These are phyloP conservation scores for Scaptomyza flava DNA, from an alignment of 2,888 invertebrate genomes.

Conservation along the genomic window DNA sequence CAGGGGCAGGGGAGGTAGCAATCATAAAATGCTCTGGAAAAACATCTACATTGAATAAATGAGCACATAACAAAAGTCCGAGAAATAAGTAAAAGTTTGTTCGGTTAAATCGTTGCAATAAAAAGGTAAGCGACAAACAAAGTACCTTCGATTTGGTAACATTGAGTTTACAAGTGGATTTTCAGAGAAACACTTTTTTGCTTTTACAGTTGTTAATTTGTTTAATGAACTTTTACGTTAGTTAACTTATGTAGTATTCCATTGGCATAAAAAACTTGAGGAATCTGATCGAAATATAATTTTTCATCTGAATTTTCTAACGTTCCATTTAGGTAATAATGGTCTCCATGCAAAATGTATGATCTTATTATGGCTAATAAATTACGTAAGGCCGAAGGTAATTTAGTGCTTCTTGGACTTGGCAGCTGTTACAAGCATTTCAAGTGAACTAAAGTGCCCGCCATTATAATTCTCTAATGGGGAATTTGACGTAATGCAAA, in stretches of 20 bases:
- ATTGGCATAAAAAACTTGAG: background rate
- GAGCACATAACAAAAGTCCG: constrained; percentile 28
- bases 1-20: background rate
- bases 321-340: background rate
- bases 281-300: too few species aligned
- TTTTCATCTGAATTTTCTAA: background rate
- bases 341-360: background rate
- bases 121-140: constrained; percentile 20
- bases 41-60: constrained; percentile 45
- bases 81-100: constrained; percentile 33
- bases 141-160: constrained; percentile 22
- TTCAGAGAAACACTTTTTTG: too few species aligned
- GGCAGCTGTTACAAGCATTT: constrained; percentile 38
- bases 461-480: constrained; percentile 68
- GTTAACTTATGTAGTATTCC: too few species aligned
- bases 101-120: background rate
- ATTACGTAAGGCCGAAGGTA: constrained; percentile 19
- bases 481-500: constrained; percentile 68
- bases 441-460: constrained; percentile 56
- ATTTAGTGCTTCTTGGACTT: constrained; percentile 20
- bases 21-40: constrained; percentile 46
- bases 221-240: background rate
- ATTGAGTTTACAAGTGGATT: too few species aligned
- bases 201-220: too few species aligned
- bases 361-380: constrained; percentile 24